Evolutionary conservation across 2,113 vertebrate genomes (phyloP).

Genomic region (Lasiurus cinereus): DNA sequence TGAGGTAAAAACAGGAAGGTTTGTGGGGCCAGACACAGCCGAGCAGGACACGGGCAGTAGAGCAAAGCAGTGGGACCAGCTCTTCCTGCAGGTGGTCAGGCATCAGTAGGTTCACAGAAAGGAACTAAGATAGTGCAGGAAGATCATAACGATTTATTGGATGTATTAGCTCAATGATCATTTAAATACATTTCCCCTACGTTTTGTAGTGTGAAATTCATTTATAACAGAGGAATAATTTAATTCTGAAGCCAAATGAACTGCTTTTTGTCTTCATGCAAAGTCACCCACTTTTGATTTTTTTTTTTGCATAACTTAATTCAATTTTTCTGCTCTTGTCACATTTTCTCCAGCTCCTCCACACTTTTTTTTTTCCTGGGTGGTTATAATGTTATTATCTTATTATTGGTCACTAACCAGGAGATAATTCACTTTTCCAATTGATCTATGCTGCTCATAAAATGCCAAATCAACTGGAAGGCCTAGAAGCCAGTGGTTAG

Average conservation of each 20-base stretch:
- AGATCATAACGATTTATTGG: conserved; percentile 30
- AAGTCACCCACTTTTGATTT: conserved; percentile 52
- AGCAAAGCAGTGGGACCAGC: accelerated
- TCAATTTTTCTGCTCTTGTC: conserved; percentile 70
- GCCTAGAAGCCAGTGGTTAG: background rate
- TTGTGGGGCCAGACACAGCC: accelerated
- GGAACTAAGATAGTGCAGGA: background rate
- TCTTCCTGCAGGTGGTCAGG: background rate
- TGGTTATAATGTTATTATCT: conserved; percentile 62
- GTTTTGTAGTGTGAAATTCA: conserved; percentile 35
- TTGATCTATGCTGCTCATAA: conserved; percentile 67
- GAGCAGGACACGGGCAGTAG: accelerated
- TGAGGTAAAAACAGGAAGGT: background rate
- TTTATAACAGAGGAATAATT: conserved; percentile 70
- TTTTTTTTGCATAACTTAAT: conserved; percentile 72
- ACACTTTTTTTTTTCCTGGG: background rate
- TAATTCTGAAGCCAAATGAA: conserved; percentile 78
- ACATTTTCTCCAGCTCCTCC: conserved; percentile 64
- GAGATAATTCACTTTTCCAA: conserved; percentile 74
- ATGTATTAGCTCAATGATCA: conserved; percentile 65
- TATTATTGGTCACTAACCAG: conserved; percentile 72
- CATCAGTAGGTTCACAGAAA: background rate
- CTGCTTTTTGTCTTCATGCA: conserved; percentile 65
- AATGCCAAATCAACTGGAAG: background rate
- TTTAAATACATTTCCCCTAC: conserved; percentile 66